phyloP scores from a whole-genome alignment of 1,140 invertebrate species.

The Agrilus planipennis region DNA sequence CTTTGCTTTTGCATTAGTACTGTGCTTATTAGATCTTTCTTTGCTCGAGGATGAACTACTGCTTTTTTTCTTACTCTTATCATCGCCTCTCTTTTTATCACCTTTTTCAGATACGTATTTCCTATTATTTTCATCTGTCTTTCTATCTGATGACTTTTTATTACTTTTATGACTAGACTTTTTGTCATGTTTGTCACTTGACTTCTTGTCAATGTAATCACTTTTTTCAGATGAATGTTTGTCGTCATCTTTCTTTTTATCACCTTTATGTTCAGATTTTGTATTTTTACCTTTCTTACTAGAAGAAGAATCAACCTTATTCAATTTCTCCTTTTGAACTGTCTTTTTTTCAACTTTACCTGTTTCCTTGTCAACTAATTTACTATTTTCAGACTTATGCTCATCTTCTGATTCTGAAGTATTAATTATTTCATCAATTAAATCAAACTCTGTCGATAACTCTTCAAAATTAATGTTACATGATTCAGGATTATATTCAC shows the following conservation, averaged over 20 bases:
- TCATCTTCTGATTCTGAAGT: conserved; percentile 6
- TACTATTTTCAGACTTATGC: conserved; percentile 11
- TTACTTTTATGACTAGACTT: conserved; percentile 7
- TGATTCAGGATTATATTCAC: background rate
- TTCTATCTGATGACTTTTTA: conserved; percentile 9
- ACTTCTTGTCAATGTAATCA: conserved; percentile 3
- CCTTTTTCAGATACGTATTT: background rate
- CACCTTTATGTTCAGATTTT: conserved; percentile 6
- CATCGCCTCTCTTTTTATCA: conserved; percentile 2
- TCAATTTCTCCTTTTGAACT: too few relatives aligned
- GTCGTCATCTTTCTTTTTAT: conserved; percentile 3
- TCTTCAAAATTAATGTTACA: conserved; percentile 30
- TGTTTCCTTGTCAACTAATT: conserved; percentile 8
- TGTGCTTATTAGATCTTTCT: background rate
- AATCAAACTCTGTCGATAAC: conserved; percentile 33
- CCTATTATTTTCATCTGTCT: conserved; percentile 6
- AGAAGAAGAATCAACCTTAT: too few relatives aligned
- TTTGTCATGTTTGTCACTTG: conserved; percentile 6
- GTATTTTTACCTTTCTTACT: too few relatives aligned
- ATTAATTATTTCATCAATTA: conserved; percentile 28
- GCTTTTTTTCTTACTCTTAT: too few relatives aligned
- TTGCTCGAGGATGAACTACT: too few relatives aligned
- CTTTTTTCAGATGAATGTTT: conserved; percentile 2
- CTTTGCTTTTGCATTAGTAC: conserved; percentile 2
- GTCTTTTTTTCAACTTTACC: conserved; percentile 4